These are phyloP conservation scores for Antechinus flavipes DNA, from an alignment of 2,113 vertebrate genomes.

Conservation along the genomic window DNA sequence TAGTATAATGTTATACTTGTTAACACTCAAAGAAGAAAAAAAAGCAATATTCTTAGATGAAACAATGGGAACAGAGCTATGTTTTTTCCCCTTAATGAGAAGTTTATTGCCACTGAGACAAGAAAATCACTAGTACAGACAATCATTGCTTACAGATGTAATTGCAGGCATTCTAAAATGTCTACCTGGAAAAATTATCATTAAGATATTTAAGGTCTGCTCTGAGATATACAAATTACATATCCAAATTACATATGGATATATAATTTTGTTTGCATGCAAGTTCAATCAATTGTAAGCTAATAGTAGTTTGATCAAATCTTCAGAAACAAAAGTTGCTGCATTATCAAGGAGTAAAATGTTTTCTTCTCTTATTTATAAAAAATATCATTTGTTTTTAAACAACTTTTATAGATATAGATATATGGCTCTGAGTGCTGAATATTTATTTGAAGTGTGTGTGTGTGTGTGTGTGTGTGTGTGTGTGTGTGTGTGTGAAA, in stretches of 20 bases:
- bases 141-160: constrained; percentile 57
- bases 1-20: constrained; percentile 34
- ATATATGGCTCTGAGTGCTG: constrained; percentile 21
- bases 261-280: constrained; percentile 38
- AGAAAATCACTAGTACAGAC: constrained; percentile 66
- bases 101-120: constrained; percentile 66
- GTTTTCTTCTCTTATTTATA: constrained; percentile 34
- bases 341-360: constrained; percentile 35
- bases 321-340: constrained; percentile 57
- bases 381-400: constrained; percentile 53
- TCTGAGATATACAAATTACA: constrained; percentile 52
- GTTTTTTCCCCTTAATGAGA: constrained; percentile 62
- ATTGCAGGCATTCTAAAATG: constrained; percentile 65
- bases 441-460: not conserved
- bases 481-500: not conserved
- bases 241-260: constrained; percentile 56
- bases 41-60: constrained; percentile 26
- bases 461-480: no score
- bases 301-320: constrained; percentile 57
- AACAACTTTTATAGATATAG: constrained; percentile 34
- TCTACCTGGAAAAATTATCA: constrained; percentile 60
- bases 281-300: constrained; percentile 32
- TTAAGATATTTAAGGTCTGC: constrained; percentile 44
- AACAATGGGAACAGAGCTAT: constrained; percentile 62
- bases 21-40: constrained; percentile 37